Percentiles rank a stretch among this genome's conserved stretches.
Conservation (phyloP, 2,113 vertebrate species). For the Mellivora capensis region DNA sequence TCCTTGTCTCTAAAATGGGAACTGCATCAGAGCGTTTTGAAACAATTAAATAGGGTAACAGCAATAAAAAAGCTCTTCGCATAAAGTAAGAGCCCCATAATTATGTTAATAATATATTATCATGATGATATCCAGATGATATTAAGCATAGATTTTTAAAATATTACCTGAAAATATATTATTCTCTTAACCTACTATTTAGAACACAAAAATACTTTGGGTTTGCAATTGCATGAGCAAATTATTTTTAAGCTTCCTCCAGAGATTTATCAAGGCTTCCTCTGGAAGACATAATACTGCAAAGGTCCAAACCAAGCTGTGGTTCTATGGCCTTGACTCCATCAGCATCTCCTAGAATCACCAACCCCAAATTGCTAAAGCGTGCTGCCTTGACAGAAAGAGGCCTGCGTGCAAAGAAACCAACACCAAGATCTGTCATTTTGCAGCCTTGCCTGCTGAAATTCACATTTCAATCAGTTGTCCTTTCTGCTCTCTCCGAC, state of each 20-base stretch:
- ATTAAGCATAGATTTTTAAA: neutral
- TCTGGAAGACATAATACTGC: neutral
- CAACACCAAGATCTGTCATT: neutral
- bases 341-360: slow-evolving; percentile 48
- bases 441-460: neutral
- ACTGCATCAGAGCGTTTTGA: neutral
- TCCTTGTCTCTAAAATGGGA: slow-evolving; percentile 6
- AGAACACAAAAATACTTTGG: neutral
- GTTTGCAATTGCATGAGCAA: neutral
- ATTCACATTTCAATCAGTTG: neutral
- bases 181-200: neutral
- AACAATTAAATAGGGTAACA: neutral
- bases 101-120: neutral
- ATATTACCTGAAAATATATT: neutral
- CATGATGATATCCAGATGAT: neutral
- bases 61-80: neutral
- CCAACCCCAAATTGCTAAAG: neutral
- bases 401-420: neutral
- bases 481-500: neutral
- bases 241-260: neutral
- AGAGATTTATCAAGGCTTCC: neutral
- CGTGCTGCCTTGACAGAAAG: neutral
- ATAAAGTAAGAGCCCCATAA: neutral
- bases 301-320: neutral
- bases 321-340: neutral